phyloP scores from a whole-genome alignment of 2,888 invertebrate genomes.

The Eristalis tenax region DNA sequence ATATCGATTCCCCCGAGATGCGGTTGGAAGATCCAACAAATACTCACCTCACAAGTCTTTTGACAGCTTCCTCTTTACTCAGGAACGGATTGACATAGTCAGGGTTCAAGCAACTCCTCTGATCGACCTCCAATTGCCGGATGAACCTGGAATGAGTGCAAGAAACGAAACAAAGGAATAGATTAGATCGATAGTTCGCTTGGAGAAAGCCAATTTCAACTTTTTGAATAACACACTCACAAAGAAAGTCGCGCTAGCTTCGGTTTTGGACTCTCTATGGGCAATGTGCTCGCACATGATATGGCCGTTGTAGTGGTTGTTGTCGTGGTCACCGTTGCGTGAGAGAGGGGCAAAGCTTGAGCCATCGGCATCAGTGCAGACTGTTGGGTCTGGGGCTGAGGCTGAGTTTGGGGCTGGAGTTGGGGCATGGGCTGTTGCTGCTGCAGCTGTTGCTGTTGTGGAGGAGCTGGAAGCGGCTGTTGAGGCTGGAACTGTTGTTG shows the following conservation, averaged over 20 bases:
- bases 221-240: slow-evolving; percentile 81
- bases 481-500: slow-evolving; percentile 30
- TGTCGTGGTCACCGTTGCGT: slow-evolving; percentile 49
- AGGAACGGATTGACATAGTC: slow-evolving; percentile 88
- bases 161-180: slow-evolving; percentile 45
- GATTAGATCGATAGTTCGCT: slow-evolving; percentile 38
- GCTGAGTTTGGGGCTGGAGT: slow-evolving; percentile 56
- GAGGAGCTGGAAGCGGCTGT: not conserved
- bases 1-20: not conserved
- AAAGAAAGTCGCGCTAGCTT: slow-evolving; percentile 81
- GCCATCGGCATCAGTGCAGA: slow-evolving; percentile 50
- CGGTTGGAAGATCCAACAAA: not conserved
- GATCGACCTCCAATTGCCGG: slow-evolving; percentile 88
- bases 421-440: slow-evolving; percentile 30
- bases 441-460: slow-evolving; percentile 20
- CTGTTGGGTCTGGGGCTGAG: slow-evolving; percentile 70
- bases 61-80: slow-evolving; percentile 88
- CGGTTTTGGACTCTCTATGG: slow-evolving; percentile 80
- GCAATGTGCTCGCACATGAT: slow-evolving; percentile 74
- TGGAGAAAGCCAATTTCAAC: slow-evolving; percentile 45
- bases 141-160: slow-evolving; percentile 84
- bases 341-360: slow-evolving; percentile 37
- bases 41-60: slow-evolving; percentile 84
- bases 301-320: slow-evolving; percentile 73
- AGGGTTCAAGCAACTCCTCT: slow-evolving; percentile 87